Percentiles rank a stretch among this genome's conserved stretches.
Conservation (phyloP, 2,888 invertebrate genomes). For the Steromphala cineraria region DNA sequence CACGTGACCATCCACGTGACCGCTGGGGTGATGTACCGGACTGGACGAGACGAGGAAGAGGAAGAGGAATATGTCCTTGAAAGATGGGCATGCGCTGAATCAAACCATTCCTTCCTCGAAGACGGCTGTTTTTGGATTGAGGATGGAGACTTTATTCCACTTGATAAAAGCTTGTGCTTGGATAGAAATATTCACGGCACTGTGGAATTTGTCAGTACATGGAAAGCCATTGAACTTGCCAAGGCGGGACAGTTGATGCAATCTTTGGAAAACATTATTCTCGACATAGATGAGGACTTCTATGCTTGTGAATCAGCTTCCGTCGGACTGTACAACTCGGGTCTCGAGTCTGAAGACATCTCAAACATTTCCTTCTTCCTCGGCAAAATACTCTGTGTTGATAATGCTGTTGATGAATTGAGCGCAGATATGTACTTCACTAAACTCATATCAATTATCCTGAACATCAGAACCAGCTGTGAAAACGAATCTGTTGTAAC, state of each 20-base stretch:
- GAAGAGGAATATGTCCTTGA: not conserved
- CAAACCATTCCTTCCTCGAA: not conserved
- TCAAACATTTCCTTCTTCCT: slow-evolving; percentile 42
- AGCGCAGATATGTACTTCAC: slow-evolving; percentile 41
- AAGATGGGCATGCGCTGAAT: slow-evolving; percentile 3
- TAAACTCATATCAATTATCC: slow-evolving; percentile 1
- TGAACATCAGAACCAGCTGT: not conserved
- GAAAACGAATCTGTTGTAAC: not conserved
- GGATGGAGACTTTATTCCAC: not conserved
- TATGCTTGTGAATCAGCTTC: slow-evolving; percentile 61
- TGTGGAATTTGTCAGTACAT: slow-evolving; percentile 50
- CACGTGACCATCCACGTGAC: slow-evolving; percentile 35
- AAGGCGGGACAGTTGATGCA: slow-evolving; percentile 31
- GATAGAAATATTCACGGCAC: slow-evolving; percentile 36
- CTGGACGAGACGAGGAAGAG: not conserved
- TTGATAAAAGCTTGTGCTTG: slow-evolving; percentile 4
- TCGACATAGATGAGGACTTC: slow-evolving; percentile 67
- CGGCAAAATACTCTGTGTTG: slow-evolving; percentile 49
- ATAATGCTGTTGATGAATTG: slow-evolving; percentile 45
- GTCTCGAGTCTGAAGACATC: slow-evolving; percentile 37
- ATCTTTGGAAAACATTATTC: slow-evolving; percentile 40
- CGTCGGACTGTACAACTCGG: slow-evolving; percentile 44
- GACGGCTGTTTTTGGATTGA: not conserved
- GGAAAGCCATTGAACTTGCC: slow-evolving; percentile 40
- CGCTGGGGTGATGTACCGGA: slow-evolving; percentile 34